Base-by-base conservation (phyloP, 2,797 vertebrate genomes). In the Hoplostethus atlanticus region DNA sequence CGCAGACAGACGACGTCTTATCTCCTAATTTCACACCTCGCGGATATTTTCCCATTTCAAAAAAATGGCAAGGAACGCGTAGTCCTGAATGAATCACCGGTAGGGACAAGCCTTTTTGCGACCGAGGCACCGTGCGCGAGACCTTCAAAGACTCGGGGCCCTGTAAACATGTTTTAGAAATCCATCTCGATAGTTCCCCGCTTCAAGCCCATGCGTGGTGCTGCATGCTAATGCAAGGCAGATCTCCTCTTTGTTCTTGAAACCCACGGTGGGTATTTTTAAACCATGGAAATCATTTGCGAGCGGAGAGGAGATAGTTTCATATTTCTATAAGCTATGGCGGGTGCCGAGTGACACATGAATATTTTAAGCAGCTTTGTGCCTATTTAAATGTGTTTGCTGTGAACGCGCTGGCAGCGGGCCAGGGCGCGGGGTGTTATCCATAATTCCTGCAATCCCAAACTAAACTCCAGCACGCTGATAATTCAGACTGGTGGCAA, bases 331-430 rank as follows among this genome's bases (percentile, higher is more conserved):
- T 95, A 96, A 96, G 96, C 92, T 95, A 95, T 90, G 73, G 82
- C 68, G 62, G 75, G 88, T 36, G 87, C 88, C 87, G 85, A 96
- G 93, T 92, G 94, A 91, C 96, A 95, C 91, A 95, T 95, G 94
- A 96, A 97, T 97, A 96, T 97, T 96, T 95, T 96, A 97, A 97
- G 94, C 92, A 94, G 95, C 94, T 96, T 96, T 97, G 92, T 92
- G 96, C 92, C 94, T 91, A 94, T 97, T 97, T 96, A 95, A 97
- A 96, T 95, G 95, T 94, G 95, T 96, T 96, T 96, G 93, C 92
- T 91, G 79, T 88, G 94, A 94, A 95, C 93, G 90, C 58, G 86
- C 90, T 96, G 96, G 95, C 95, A 93, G 89, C 69, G 87, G 90
- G 92, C 93, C 95, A 96, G 94, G 93, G 94, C 91, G 87, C 85